Conservation (phyloP, 2,113 vertebrate genomes). For the Brachypodius melanocephalos region DNA sequence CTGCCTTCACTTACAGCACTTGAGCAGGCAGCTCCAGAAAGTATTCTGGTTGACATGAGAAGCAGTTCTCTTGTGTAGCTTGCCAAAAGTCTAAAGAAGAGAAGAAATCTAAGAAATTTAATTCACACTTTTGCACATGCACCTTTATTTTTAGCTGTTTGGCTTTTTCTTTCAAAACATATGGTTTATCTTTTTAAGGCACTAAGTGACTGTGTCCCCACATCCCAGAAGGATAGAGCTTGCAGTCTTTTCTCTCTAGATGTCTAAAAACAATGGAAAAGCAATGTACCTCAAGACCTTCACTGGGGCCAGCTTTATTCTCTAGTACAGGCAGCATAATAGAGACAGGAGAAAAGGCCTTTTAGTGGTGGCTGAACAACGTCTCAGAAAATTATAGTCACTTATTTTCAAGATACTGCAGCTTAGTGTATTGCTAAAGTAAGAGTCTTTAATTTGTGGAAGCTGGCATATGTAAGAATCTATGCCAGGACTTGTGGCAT, state of each 20-base stretch:
- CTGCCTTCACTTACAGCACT: neutral
- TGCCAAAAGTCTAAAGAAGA: neutral
- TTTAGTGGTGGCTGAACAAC: neutral
- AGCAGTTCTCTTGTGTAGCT: neutral
- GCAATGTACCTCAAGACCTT: neutral
- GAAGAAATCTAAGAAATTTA: neutral
- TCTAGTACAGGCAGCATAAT: neutral
- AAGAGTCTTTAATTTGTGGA: constrained; percentile 11
- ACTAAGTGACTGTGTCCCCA: neutral
- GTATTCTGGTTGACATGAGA: neutral
- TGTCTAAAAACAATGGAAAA: neutral
- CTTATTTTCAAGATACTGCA: neutral
- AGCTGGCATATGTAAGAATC: neutral
- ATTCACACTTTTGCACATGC: neutral
- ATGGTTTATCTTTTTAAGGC: neutral
- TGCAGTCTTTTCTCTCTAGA: neutral
- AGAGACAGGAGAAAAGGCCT: neutral
- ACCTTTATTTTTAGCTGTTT: neutral
- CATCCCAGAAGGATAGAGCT: neutral
- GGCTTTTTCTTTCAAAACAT: neutral
- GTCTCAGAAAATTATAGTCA: neutral
- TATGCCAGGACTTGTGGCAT: neutral
- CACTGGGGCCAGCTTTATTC: neutral
- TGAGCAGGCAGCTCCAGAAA: neutral
- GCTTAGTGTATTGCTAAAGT: neutral